Evolutionary conservation across 2,888 invertebrate species (phyloP).

Genomic region (Parelbella ahira): DNA sequence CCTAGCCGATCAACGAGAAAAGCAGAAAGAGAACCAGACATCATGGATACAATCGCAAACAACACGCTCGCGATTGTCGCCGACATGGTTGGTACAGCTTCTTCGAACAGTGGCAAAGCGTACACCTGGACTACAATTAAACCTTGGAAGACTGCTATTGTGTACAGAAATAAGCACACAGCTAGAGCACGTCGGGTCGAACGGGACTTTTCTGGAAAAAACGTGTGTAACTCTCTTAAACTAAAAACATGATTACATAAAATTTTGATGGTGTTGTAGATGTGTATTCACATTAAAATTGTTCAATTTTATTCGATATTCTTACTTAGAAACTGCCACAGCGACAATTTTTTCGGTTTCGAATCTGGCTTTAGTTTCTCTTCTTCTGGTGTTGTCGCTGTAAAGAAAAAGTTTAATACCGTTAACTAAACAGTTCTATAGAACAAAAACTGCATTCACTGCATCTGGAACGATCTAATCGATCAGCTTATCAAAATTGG

Average conservation of each 20-base stretch:
- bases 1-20: slow-evolving; percentile 18
- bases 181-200: slow-evolving; percentile 40
- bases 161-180: slow-evolving; percentile 39
- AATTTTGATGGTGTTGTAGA: too few species aligned
- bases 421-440: slow-evolving; percentile 1
- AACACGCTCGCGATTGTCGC: slow-evolving; percentile 45
- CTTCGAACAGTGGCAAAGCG: slow-evolving; percentile 51
- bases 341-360: slow-evolving; percentile 8
- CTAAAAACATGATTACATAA: slow-evolving; percentile 4
- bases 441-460: too few species aligned
- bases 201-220: slow-evolving; percentile 49
- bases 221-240: too few species aligned
- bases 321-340: slow-evolving; percentile 11
- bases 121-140: slow-evolving; percentile 55
- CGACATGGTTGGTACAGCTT: slow-evolving; percentile 47
- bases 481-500: too few species aligned
- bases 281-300: too few species aligned
- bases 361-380: slow-evolving; percentile 32
- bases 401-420: slow-evolving; percentile 28
- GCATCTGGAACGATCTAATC: too few species aligned
- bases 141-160: slow-evolving; percentile 53
- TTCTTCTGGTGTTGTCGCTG: slow-evolving; percentile 38
- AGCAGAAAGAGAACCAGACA: slow-evolving; percentile 32
- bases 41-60: slow-evolving; percentile 40
- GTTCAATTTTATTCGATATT: neutral